phyloP scores from a whole-genome alignment of 92 coral and sea anemone species.

The Epizoanthus ramosus region DNA sequence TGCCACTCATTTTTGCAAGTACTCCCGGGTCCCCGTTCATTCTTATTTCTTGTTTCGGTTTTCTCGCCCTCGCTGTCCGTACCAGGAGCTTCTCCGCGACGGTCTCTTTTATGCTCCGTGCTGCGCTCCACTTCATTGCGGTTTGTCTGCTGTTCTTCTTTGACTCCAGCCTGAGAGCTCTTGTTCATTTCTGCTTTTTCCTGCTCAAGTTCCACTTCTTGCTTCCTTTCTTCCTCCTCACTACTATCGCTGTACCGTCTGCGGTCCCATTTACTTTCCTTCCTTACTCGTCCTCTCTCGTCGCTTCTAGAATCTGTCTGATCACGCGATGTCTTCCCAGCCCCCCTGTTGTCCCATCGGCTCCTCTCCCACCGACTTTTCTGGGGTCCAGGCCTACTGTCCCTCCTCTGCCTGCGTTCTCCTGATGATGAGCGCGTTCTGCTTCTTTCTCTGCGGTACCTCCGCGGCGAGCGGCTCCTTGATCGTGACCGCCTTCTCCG shows the following conservation, averaged over 20 bases:
- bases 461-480: slow-evolving; percentile 23
- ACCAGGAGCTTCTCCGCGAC: not conserved
- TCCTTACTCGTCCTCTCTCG: slow-evolving; percentile 12
- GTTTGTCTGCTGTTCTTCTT: slow-evolving; percentile 7
- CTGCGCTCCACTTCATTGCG: not conserved
- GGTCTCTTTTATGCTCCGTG: too few relatives aligned
- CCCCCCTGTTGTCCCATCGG: slow-evolving; percentile 11
- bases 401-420: slow-evolving; percentile 33
- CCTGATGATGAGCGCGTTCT: slow-evolving; percentile 29
- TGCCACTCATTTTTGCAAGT: not conserved
- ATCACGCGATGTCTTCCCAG: slow-evolving; percentile 22
- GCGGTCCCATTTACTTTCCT: slow-evolving; percentile 46
- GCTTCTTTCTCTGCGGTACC: slow-evolving; percentile 34
- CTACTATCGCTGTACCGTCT: slow-evolving; percentile 40
- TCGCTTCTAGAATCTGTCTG: slow-evolving; percentile 13
- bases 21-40: not conserved
- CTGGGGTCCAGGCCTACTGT: slow-evolving; percentile 15
- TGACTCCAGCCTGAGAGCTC: not conserved
- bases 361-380: slow-evolving; percentile 43
- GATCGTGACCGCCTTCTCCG: slow-evolving; percentile 31
- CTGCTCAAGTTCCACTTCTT: slow-evolving; percentile 11
- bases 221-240: slow-evolving; percentile 27
- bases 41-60: not conserved
- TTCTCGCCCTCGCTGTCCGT: slow-evolving; percentile 15
- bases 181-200: slow-evolving; percentile 18